Percentiles rank a stretch among this genome's conserved stretches.
These are phyloP conservation scores for Molanna angustata DNA, from an alignment of 2,888 invertebrate species.

Conservation along the genomic window DNA sequence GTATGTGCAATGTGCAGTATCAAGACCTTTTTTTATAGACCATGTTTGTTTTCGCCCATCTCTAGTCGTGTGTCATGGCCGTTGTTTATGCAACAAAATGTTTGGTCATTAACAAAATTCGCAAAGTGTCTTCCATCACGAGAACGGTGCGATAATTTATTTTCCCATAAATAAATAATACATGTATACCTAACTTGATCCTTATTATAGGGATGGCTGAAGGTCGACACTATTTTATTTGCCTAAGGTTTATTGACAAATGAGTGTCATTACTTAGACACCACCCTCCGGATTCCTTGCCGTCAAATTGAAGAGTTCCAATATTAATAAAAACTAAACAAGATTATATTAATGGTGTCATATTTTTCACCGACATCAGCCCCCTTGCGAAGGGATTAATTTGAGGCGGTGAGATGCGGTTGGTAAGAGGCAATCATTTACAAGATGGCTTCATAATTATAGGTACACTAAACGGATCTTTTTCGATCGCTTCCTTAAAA, in stretches of 20 bases:
- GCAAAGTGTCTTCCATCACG: constrained; percentile 7
- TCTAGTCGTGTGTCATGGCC: neutral
- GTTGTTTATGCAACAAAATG: constrained; percentile 9
- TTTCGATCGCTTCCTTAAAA: too few relatives aligned
- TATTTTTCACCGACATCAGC: constrained; percentile 15
- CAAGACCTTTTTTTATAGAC: too few relatives aligned
- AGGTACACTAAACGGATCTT: too few relatives aligned
- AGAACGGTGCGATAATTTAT: constrained; percentile 11
- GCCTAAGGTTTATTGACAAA: constrained; percentile 25
- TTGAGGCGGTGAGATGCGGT: too few relatives aligned
- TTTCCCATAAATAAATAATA: neutral
- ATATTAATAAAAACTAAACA: constrained; percentile 27
- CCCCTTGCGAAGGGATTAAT: too few relatives aligned
- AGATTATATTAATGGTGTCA: constrained; percentile 19
- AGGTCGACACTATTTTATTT: constrained; percentile 27
- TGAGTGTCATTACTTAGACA: constrained; percentile 16
- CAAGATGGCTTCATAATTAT: too few relatives aligned
- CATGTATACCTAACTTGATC: constrained; percentile 19
- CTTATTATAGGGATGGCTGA: constrained; percentile 18
- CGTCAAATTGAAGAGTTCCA: constrained; percentile 15
- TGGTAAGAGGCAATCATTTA: too few relatives aligned
- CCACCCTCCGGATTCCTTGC: constrained; percentile 7
- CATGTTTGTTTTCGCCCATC: too few relatives aligned
- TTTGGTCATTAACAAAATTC: constrained; percentile 9
- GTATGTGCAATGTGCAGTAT: too few relatives aligned